Conservation (phyloP, 2,113 vertebrate genomes). For the Promerops cafer region DNA sequence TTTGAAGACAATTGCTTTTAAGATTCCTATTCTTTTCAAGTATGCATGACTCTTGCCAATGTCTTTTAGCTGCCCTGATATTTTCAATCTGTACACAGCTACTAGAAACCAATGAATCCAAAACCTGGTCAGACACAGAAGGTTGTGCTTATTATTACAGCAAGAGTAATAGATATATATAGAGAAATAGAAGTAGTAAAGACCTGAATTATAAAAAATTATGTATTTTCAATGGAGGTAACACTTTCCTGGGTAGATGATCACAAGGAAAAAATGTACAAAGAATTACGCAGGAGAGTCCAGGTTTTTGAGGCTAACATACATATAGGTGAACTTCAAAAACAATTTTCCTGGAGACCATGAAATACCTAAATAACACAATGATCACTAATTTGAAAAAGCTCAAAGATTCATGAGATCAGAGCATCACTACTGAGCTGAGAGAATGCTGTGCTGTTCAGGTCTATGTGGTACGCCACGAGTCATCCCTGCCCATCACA, state of each 20-base stretch:
- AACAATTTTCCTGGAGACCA: not conserved
- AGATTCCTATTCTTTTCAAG: not conserved
- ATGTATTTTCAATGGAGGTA: not conserved
- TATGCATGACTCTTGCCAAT: not conserved
- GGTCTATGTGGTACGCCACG: accelerated
- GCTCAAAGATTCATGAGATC: not conserved
- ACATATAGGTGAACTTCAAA: not conserved
- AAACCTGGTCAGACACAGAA: not conserved
- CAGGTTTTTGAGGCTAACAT: not conserved
- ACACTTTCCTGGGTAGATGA: not conserved
- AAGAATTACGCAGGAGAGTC: not conserved
- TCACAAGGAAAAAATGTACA: not conserved
- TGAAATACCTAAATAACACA: not conserved
- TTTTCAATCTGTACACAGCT: not conserved
- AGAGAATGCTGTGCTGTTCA: not conserved
- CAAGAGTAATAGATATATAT: not conserved
- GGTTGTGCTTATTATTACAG: not conserved
- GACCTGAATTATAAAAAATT: not conserved
- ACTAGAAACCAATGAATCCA: not conserved
- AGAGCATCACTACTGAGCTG: not conserved
- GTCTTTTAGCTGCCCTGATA: not conserved
- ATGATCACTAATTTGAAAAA: not conserved
- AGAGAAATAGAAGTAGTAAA: not conserved
- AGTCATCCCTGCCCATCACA: accelerated
- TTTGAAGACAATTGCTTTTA: not conserved